Conservation (phyloP, 2,797 vertebrate genomes). For the Premnoplex brunnescens region DNA sequence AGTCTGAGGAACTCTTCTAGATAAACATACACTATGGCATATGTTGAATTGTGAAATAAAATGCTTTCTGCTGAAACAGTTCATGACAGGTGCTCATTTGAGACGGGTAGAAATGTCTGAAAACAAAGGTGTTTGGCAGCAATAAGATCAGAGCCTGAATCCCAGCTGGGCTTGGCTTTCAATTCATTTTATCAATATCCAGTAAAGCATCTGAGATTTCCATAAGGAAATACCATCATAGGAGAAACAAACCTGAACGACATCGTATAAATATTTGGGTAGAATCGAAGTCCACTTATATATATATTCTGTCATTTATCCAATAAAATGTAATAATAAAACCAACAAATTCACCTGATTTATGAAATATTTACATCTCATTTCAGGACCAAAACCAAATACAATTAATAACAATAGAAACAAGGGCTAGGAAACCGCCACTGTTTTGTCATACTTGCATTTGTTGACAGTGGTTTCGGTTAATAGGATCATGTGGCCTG, state of each 20-base stretch:
- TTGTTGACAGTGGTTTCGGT: conserved; percentile 52
- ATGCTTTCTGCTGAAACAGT: neutral
- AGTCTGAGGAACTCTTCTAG: neutral
- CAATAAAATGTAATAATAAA: conserved; percentile 44
- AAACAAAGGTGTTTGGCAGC: neutral
- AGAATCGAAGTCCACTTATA: conserved; percentile 58
- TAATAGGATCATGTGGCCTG: neutral
- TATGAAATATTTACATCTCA: conserved; percentile 57
- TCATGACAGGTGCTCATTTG: neutral
- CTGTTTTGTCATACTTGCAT: conserved; percentile 33
- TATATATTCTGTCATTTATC: conserved; percentile 41
- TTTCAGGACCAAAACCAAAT: conserved; percentile 62
- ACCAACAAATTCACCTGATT: conserved; percentile 55
- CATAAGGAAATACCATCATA: neutral
- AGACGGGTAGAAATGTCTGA: neutral
- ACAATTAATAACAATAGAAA: conserved; percentile 58
- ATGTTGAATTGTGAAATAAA: neutral
- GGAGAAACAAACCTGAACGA: neutral
- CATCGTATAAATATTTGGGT: neutral
- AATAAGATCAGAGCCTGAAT: neutral
- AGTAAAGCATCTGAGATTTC: neutral
- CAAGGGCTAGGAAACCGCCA: conserved; percentile 33
- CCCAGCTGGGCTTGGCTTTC: neutral
- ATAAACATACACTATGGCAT: neutral
- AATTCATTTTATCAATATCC: neutral